Evolutionary conservation across 2,888 invertebrate genomes (phyloP).

Genomic region (Apamea crenata): DNA sequence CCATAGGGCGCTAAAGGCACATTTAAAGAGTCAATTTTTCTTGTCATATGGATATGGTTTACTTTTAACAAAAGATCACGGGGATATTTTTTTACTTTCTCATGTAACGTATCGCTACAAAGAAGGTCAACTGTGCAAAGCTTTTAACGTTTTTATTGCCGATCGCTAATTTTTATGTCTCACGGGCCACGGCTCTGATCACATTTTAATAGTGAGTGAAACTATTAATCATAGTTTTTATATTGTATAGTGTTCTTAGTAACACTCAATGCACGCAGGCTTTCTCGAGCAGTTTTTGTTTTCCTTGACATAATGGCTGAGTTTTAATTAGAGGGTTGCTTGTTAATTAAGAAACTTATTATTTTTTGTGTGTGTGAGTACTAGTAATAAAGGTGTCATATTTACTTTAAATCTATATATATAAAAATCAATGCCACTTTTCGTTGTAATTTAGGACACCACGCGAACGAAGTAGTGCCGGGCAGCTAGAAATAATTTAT

Average conservation of each 20-base stretch:
- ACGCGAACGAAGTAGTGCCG: too few species aligned
- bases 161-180: conserved; percentile 61
- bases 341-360: conserved; percentile 25
- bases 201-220: conserved; percentile 62
- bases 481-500: too few species aligned
- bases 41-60: neutral
- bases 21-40: neutral
- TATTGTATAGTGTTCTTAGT: conserved; percentile 24
- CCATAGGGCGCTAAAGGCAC: neutral
- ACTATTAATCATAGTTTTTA: conserved; percentile 55
- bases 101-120: conserved; percentile 24
- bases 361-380: neutral
- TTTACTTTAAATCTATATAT: too few species aligned
- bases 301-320: conserved; percentile 28
- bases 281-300: conserved; percentile 42
- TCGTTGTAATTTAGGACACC: too few species aligned
- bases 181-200: conserved; percentile 61
- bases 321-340: conserved; percentile 29
- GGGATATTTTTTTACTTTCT: conserved; percentile 32
- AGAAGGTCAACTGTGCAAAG: conserved; percentile 52
- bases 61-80: neutral
- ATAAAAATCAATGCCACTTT: too few species aligned
- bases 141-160: conserved; percentile 54
- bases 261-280: conserved; percentile 33
- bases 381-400: neutral